Evolutionary conservation across 2,113 vertebrate genomes (phyloP), one percentile per base, ranked within the genome.

Genomic region (Cyanocitta stelleri): DNA sequence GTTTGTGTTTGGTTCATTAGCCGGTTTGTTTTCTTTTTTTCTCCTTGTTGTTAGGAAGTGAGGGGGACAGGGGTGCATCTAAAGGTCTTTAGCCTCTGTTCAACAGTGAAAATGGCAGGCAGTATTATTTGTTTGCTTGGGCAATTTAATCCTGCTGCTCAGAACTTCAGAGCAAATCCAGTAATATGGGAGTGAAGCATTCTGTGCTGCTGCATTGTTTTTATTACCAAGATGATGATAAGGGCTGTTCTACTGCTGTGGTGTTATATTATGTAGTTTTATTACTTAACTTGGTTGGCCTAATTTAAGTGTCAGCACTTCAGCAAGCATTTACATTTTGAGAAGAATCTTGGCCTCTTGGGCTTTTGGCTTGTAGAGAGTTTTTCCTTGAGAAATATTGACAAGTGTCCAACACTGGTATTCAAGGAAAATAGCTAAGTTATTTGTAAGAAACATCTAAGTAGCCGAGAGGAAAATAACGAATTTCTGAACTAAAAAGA

Each of bases 341-440:
- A 84, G 76, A 89, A 55, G 56, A 86, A 78, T 87, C 64, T 86
- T 93, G 86, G 83, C 80, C 72, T 90, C 72, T 71, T 63, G 23
- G 19, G 43, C 76, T 82, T 59, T 52, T 95, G 92, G 94, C 85
- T 87, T 78, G 30, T 37, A 46, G 21, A 56, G 35, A 37, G 21
- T 66, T 95, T 92, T 93, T 93, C 89, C 80, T 95, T 92, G 73
- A 92, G 83, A 51, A 92, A 48, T 86, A 81, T 15, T 86, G 86
- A 59, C 6, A 3, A 87, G 7, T 63, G 49, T 94, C 93, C 86
- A 87, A 33, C 76, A 67, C 24, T 56, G 44, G 16, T 90, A 81
- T 83, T 97, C n/a, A 84, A 86, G 55, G 79, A 86, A 90, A 96
- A 84, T 16, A 71, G 43, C 72, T 74, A 44, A 83, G 43, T 81